Evolutionary conservation across 2,888 invertebrate genomes (phyloP).

Genomic region (Cylloceria caligata): DNA sequence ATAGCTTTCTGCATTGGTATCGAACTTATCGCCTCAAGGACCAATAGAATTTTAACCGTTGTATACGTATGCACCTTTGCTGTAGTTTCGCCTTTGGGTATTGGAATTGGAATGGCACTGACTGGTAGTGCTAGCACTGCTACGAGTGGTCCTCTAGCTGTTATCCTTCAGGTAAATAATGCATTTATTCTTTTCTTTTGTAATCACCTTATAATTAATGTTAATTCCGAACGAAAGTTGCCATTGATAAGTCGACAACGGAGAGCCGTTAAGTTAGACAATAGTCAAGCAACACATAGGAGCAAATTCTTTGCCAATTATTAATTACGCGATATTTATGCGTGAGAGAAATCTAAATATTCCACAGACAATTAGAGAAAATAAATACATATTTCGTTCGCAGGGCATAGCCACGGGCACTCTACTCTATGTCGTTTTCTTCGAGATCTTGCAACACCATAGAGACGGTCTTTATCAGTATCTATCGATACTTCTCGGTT

Average conservation of each 20-base stretch:
- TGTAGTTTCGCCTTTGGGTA: conserved; percentile 92
- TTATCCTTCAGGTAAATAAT: conserved; percentile 78
- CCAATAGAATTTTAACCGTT: conserved; percentile 87
- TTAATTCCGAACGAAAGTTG: too few relatives aligned
- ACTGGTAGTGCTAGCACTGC: conserved; percentile 87
- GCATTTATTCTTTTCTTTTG: not conserved
- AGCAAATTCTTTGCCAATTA: too few relatives aligned
- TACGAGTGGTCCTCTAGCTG: conserved; percentile 86
- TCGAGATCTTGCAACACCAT: conserved; percentile 92
- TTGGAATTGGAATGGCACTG: conserved; percentile 90
- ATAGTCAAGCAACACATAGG: too few relatives aligned
- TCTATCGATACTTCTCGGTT: conserved; percentile 89
- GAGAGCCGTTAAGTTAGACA: too few relatives aligned
- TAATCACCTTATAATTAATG: not conserved
- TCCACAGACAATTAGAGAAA: too few relatives aligned
- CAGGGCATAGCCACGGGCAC: conserved; percentile 97
- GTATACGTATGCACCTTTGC: conserved; percentile 91
- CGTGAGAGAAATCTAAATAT: too few relatives aligned
- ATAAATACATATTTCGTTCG: conserved; percentile 55
- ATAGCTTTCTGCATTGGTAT: conserved; percentile 95
- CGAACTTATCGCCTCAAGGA: conserved; percentile 91
- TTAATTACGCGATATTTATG: too few relatives aligned
- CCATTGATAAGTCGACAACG: too few relatives aligned
- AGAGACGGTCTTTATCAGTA: conserved; percentile 88
- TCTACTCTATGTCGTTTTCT: conserved; percentile 97